These are phyloP conservation scores for Helicolenus hilgendorfi DNA, from an alignment of 2,797 vertebrate species.

Conservation along the genomic window DNA sequence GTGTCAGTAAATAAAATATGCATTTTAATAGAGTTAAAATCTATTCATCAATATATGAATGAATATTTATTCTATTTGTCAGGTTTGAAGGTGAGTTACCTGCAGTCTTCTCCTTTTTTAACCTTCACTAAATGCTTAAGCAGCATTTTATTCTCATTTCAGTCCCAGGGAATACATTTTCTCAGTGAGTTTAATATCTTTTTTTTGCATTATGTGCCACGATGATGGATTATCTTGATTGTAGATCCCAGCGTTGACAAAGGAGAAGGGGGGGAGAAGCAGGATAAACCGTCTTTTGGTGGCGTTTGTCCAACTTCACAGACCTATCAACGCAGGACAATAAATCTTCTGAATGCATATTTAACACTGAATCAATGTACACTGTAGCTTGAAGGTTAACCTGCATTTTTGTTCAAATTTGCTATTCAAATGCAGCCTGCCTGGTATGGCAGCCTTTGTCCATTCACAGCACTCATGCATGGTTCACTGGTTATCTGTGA, in stretches of 20 bases:
- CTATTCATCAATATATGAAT: conserved; percentile 18
- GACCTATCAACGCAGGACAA: conserved; percentile 71
- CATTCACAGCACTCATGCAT: conserved; percentile 44
- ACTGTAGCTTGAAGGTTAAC: conserved; percentile 86
- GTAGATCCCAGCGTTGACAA: conserved; percentile 84
- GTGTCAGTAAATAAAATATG: conserved; percentile 9
- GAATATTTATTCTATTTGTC: conserved; percentile 43
- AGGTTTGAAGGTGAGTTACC: conserved; percentile 47
- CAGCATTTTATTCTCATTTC: conserved; percentile 83
- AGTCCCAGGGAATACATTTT: conserved; percentile 79
- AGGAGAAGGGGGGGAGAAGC: conserved; percentile 19
- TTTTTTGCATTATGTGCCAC: conserved; percentile 85
- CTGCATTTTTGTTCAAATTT: conserved; percentile 75
- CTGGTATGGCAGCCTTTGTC: conserved; percentile 51
- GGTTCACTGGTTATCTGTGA: conserved; percentile 52
- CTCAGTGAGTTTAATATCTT: conserved; percentile 86
- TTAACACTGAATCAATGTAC: conserved; percentile 84
- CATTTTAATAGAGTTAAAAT: conserved; percentile 22
- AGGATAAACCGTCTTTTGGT: conserved; percentile 61
- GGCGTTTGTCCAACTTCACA: conserved; percentile 75
- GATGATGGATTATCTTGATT: conserved; percentile 89
- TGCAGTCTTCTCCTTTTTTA: conserved; percentile 71
- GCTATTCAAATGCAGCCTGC: conserved; percentile 77
- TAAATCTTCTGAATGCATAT: conserved; percentile 88
- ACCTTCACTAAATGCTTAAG: conserved; percentile 85